A percentile compares a stretch with the other conserved stretches of the same genome.
These are phyloP conservation scores for Acanthosoma haemorrhoidale DNA, from an alignment of 2,888 invertebrate species.

Conservation along the genomic window DNA sequence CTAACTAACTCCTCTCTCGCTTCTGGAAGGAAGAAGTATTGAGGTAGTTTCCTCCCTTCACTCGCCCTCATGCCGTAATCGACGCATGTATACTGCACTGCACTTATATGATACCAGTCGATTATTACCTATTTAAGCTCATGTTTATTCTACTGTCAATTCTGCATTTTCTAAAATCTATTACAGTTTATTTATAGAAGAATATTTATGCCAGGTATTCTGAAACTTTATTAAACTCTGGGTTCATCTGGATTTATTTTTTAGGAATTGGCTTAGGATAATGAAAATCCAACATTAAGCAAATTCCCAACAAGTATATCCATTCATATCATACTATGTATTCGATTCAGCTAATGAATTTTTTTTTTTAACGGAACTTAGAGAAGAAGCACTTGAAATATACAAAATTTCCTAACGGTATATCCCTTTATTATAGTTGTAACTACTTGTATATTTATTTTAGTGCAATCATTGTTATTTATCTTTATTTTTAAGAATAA, in stretches of 20 bases:
- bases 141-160: constrained; percentile 24
- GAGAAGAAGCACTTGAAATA: neutral
- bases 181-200: neutral
- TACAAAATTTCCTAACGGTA: neutral
- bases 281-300: too few species aligned
- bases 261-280: too few species aligned
- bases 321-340: too few species aligned
- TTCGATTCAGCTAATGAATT: neutral
- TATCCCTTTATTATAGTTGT: neutral
- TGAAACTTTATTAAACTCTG: too few species aligned
- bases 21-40: neutral
- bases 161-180: constrained; percentile 17
- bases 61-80: neutral
- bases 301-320: too few species aligned
- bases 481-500: constrained; percentile 6
- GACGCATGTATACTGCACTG: constrained; percentile 13
- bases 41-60: constrained; percentile 18
- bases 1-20: constrained; percentile 22
- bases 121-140: constrained; percentile 13
- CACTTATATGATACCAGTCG: constrained; percentile 6
- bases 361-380: neutral
- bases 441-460: constrained; percentile 11
- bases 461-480: constrained; percentile 12
- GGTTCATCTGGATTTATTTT: too few species aligned
- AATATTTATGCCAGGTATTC: neutral